These are phyloP conservation scores for Pygmarrhopalites habei DNA, from an alignment of 1,140 invertebrate species.

Conservation along the genomic window DNA sequence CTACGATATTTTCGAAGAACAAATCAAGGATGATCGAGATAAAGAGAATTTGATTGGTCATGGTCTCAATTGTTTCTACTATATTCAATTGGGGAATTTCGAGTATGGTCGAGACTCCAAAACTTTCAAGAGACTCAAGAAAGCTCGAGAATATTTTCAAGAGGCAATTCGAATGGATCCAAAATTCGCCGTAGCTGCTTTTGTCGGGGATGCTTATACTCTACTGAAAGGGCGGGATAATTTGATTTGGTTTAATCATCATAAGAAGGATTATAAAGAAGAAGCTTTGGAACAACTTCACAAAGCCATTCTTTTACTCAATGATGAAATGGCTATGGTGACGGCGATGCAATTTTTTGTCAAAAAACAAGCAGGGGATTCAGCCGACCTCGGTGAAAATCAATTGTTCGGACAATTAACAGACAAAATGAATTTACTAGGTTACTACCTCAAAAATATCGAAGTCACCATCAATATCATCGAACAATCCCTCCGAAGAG, in stretches of 20 bases:
- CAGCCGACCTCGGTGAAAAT: too few species aligned
- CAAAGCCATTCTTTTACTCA: neutral
- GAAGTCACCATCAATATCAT: neutral
- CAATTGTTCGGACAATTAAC: conserved; percentile 3
- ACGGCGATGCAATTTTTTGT: neutral
- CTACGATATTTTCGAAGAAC: conserved; percentile 3
- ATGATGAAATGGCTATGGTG: neutral
- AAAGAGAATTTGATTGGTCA: neutral
- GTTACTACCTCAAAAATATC: neutral
- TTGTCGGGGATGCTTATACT: neutral
- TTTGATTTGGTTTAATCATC: neutral
- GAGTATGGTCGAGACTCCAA: neutral
- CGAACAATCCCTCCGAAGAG: conserved; percentile 2
- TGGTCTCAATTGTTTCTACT: neutral
- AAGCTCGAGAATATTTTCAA: neutral
- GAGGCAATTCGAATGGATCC: neutral
- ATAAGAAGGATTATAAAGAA: neutral
- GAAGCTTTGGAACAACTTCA: neutral
- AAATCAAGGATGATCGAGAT: too few species aligned
- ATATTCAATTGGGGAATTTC: neutral
- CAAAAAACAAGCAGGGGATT: neutral
- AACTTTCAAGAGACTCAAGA: neutral
- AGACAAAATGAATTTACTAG: conserved; percentile 9
- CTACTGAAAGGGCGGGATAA: neutral
- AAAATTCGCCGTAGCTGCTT: neutral